Evolutionary conservation across 2,797 vertebrate species (phyloP), one percentile per base, ranked within the genome.

Genomic region (Sebastes minor): DNA sequence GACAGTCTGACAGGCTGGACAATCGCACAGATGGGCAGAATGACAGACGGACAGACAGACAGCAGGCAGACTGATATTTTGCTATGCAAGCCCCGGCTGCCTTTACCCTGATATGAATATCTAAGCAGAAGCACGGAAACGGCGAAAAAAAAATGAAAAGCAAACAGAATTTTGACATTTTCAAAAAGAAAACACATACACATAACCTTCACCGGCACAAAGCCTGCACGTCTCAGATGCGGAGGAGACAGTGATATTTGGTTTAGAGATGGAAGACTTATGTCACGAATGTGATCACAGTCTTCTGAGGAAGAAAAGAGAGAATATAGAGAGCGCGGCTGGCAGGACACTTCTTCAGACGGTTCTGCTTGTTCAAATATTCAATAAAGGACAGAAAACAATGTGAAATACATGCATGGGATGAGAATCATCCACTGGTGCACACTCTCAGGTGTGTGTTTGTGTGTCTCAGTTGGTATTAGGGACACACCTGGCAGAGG

Each of bases 341-440:
- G 80, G 80, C 13, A 70, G 83, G 80, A 79, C 77, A n/a, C 32
- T 69, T 75, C 55, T 76, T 90, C 83, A 86, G 87, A 92, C 81
- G 82, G 82, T 85, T 87, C 71, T 23, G 74, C 74, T 87, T 88
- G 86, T 90, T 94, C 84, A 93, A 92, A 93, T 91, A 94, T 92
- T 93, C 76, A 90, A 72, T 77, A 89, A 89, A 88, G 75, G 59
- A 72, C 61, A 76, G 55, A 84, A 79, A 91, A 88, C 71, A 80
- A 82, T 49, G 62, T 46, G 67, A 72, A 78, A 53, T 32, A 9
- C 72, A 76, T 32, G 55, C 63, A 56, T 16, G 9, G 75, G 33
- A 82, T 55, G 16, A 57, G 71, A 87, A 86, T 81, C n/a, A 49
- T 23, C 30, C 25, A 5, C 61, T 27, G 38, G 25, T 6, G 57